Percentiles rank a stretch among this genome's conserved stretches.
Evolutionary conservation across 2,797 vertebrate species (phyloP).

Genomic region (Acipenser ruthenus): DNA sequence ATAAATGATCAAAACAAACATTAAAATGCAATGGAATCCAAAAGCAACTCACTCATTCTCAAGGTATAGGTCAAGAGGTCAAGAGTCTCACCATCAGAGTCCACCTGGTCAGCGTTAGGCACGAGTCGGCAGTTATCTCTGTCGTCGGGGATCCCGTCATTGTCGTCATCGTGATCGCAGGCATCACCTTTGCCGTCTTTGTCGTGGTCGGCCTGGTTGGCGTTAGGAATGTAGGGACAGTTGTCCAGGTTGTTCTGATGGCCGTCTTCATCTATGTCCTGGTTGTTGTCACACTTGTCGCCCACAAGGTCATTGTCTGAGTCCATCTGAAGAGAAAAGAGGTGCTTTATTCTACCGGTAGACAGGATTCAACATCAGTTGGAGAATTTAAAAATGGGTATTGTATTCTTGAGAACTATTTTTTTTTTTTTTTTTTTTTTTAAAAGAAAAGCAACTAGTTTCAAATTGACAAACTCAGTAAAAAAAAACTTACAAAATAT

Average conservation of each 20-base stretch:
- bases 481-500: not conserved
- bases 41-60: too few relatives aligned
- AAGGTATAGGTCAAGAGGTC: too few relatives aligned
- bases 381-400: not conserved
- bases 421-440: too few relatives aligned
- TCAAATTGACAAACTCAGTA: not conserved
- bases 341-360: not conserved
- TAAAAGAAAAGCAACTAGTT: not conserved
- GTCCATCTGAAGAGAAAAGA: slow-evolving; percentile 57
- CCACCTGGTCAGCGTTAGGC: slow-evolving; percentile 75
- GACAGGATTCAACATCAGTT: not conserved
- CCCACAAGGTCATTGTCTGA: slow-evolving; percentile 87
- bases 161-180: slow-evolving; percentile 90
- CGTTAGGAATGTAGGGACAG: slow-evolving; percentile 87
- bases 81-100: slow-evolving; percentile 66
- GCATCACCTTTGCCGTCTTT: slow-evolving; percentile 82
- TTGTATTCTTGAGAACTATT: too few relatives aligned
- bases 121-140: slow-evolving; percentile 91
- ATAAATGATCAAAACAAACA: too few relatives aligned
- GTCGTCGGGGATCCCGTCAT: slow-evolving; percentile 86
- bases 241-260: slow-evolving; percentile 95
- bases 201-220: slow-evolving; percentile 93
- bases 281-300: slow-evolving; percentile 84
- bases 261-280: slow-evolving; percentile 91
- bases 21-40: too few relatives aligned